Evolutionary conservation across 2,888 invertebrate genomes (phyloP).

Genomic region (Malacosoma neustria): DNA sequence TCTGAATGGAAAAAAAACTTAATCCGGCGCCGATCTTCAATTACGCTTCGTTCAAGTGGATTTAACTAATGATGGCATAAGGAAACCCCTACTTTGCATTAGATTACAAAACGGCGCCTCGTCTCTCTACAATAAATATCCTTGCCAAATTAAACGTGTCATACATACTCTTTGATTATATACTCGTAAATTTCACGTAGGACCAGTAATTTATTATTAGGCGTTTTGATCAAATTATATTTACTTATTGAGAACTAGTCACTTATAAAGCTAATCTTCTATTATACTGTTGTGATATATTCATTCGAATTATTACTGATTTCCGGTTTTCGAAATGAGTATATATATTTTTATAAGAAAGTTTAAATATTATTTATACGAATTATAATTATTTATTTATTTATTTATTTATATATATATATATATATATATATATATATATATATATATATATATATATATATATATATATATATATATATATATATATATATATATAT

Average conservation of each 20-base stretch:
- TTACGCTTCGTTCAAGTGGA: conserved; percentile 46
- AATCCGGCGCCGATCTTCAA: conserved; percentile 47
- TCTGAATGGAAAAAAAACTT: conserved; percentile 45
- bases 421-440: too few relatives aligned
- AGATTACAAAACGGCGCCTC: conserved; percentile 24
- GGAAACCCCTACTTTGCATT: conserved; percentile 23
- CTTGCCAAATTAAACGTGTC: conserved; percentile 53
- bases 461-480: too few relatives aligned
- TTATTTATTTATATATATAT: too few relatives aligned
- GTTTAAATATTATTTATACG: too few relatives aligned
- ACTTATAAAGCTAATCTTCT: conserved; percentile 23
- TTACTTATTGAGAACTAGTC: conserved; percentile 40
- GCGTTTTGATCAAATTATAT: conserved; percentile 15
- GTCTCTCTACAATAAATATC: conserved; percentile 48
- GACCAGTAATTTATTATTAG: conserved; percentile 11
- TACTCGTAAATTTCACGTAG: conserved; percentile 18
- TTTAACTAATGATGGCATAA: conserved; percentile 32
- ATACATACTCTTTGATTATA: conserved; percentile 23
- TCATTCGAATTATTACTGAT: too few relatives aligned
- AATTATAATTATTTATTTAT: too few relatives aligned
- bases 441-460: too few relatives aligned
- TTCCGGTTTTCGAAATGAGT: too few relatives aligned
- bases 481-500: too few relatives aligned
- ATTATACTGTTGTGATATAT: conserved; percentile 26
- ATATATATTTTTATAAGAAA: too few relatives aligned